Evolutionary conservation across 2,113 vertebrate species (phyloP), one percentile per base, ranked within the genome.

Genomic region (Oophaga pumilio): DNA sequence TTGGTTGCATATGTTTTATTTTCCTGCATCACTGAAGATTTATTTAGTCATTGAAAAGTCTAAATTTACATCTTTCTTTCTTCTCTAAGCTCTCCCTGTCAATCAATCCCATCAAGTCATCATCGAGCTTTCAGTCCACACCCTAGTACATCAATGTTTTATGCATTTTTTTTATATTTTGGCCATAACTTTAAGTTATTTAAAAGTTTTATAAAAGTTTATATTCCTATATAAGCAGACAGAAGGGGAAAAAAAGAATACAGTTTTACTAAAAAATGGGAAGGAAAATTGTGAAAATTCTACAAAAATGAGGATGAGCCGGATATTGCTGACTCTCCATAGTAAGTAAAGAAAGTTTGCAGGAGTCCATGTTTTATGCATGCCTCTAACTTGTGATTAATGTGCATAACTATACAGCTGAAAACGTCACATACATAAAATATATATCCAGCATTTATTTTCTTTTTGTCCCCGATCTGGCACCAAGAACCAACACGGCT

Each of bases 321-420:
- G 9, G 14, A 69, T 83, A 66, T 68, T 83, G 81, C 81, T 83
- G 81, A 83, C 81, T 80, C 56, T 80, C 78, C 24, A 60, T 60
- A 80, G 43, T 50, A 53, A 82, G 13, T 50, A 15, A 66, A 52
- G 15, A 43, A 82, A 66, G 33, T 68, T 81, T 49, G 6, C 59
- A 60, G 43, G 33, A n/a, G 43, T 66, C 22, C 50, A 83, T 83
- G 81, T 83, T 83, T 83, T 83, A 83, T 83, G 81, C 64, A 83
- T 64, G 62, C 6, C 14, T 53, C 81, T 59, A 43, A 59, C 81
- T 68, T 50, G 62, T 83, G 69, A 83, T 83, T 69, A 68, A 69
- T 83, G 81, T 68, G 62, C 81, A 83, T 52, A 68, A 83, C 64
- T 68, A 83, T 68, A 68, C 79, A 49, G 59, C 79, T 64, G 81